Percentiles rank a stretch among this genome's conserved stretches.
Evolutionary conservation across 2,888 invertebrate species (phyloP).

Genomic region (Sarcophaga variegata): DNA sequence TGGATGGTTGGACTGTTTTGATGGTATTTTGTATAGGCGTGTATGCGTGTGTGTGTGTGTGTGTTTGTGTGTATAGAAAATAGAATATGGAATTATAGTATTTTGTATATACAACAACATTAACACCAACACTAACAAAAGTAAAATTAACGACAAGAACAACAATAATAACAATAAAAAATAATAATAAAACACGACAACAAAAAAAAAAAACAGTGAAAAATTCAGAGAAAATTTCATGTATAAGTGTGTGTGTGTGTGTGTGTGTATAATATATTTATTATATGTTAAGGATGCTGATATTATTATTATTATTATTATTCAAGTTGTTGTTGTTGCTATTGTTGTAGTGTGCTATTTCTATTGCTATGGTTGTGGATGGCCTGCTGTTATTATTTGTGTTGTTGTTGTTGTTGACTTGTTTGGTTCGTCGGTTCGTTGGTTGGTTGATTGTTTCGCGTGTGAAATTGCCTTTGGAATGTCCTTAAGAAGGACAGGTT

Average conservation of each 20-base stretch:
- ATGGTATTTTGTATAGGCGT: neutral
- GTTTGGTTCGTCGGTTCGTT: slow-evolving; percentile 36
- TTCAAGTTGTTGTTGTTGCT: slow-evolving; percentile 3
- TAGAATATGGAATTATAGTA: slow-evolving; percentile 33
- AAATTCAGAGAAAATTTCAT: neutral
- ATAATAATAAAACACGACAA: slow-evolving; percentile 6
- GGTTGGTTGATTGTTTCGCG: slow-evolving; percentile 56
- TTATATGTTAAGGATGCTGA: slow-evolving; percentile 36
- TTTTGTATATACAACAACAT: slow-evolving; percentile 11
- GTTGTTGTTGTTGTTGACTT: slow-evolving; percentile 33
- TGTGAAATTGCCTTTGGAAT: slow-evolving; percentile 80
- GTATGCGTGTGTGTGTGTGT: neutral
- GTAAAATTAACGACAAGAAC: slow-evolving; percentile 18
- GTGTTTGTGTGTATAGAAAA: neutral
- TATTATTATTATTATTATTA: slow-evolving; percentile 16
- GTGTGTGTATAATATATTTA: neutral
- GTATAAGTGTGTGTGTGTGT: neutral
- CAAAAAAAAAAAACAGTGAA: neutral
- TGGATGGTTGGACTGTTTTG: no score
- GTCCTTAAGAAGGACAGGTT: slow-evolving; percentile 79
- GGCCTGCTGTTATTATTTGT: neutral
- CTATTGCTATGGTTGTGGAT: neutral
- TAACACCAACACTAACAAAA: slow-evolving; percentile 5
- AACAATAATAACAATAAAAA: slow-evolving; percentile 29
- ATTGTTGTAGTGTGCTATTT: neutral